Base-by-base conservation (phyloP, 2,113 vertebrate genomes). In the Columba janthina region DNA sequence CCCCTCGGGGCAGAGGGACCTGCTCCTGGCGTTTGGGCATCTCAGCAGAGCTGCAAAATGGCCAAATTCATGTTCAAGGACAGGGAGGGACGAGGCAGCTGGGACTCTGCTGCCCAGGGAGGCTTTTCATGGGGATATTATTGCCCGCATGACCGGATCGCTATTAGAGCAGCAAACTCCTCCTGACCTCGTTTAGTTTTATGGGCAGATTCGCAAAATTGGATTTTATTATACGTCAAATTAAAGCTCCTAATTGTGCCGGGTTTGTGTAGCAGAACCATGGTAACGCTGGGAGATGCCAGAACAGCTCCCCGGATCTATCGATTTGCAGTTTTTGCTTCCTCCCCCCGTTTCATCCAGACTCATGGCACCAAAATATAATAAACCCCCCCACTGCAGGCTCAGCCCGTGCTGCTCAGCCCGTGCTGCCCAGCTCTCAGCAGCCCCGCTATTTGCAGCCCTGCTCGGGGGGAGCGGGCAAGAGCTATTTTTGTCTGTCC, bases 401-500 rank as follows among this genome's bases (percentile, higher is more conserved):
- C 65, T 69, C 61, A 21, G 76, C 24, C 34, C 4, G 4, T 3
- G 2, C 38, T 16, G 6, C 34, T 4, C 9, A 77, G 83, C 66
- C n/a, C 4, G 4, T 3, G 2, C 38, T 16, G 6, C 34, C 4
- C 9, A 77, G 83, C 66, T 60, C n/a, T 25, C 1, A 15, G 77
- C 80, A 53, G 84, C 88, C 54, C 58, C 7, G 9, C 11, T n/a
- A 24, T 50, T 50, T 50, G 22, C 48, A 50, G 48, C 44, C 44
- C 44, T 46, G 44, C 44, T 46, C 9, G 18, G 44, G 28, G 62
- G 81, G 40, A 91, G 44, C 18, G 15, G 56, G 50, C 1, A 10
- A 66, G 38, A 92, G 90, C 66, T 97, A 94, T 97, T 96, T 96
- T 93, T 94, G 94, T 76, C 91, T 19, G 3, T 48, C 85, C 82